Conservation (phyloP, 2,113 vertebrate genomes). For the Paramormyrops kingsleyae region DNA sequence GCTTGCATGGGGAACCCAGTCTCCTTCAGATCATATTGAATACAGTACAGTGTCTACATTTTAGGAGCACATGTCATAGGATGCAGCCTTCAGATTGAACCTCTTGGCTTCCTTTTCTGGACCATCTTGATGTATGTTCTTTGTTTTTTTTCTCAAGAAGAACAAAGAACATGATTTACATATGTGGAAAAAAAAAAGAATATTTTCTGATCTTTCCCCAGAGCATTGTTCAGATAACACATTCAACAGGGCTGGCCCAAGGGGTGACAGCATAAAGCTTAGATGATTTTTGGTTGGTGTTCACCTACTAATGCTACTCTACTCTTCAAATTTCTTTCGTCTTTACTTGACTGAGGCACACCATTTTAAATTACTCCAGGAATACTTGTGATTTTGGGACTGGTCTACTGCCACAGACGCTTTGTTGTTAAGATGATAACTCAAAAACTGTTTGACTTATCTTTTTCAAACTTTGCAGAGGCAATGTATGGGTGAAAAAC, state of each 20-base stretch:
- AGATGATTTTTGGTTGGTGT: background rate
- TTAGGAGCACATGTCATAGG: background rate
- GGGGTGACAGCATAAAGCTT: background rate
- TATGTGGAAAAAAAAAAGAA: background rate
- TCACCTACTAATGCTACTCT: background rate
- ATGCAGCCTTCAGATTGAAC: background rate
- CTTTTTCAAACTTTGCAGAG: background rate
- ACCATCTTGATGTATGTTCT: background rate
- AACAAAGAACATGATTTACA: background rate
- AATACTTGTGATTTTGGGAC: background rate
- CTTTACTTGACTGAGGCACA: background rate
- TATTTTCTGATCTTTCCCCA: background rate
- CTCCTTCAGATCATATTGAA: background rate
- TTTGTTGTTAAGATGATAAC: background rate
- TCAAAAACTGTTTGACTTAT: background rate
- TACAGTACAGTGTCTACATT: background rate
- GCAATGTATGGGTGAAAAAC: background rate
- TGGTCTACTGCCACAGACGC: background rate
- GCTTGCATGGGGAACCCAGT: background rate
- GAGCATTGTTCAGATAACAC: background rate
- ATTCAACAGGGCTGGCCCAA: background rate
- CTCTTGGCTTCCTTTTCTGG: background rate
- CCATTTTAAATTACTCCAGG: background rate
- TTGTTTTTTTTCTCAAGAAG: background rate
- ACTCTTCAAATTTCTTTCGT: background rate